Percentiles rank a stretch among this genome's conserved stretches.
Conservation (phyloP, 2,888 invertebrate genomes). For the Protophormia terraenovae region DNA sequence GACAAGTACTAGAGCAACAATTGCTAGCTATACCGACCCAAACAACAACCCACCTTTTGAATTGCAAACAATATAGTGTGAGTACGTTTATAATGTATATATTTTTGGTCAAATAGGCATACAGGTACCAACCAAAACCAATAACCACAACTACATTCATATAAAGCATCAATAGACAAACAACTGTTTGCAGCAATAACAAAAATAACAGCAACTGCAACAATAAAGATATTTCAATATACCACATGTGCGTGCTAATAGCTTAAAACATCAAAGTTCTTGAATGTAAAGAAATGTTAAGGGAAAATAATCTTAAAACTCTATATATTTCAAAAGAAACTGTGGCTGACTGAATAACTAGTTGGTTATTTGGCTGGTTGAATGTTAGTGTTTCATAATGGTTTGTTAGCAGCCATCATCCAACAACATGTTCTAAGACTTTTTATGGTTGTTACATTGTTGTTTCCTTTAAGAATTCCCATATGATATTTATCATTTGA, state of each 20-base stretch:
- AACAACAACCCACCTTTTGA: not conserved
- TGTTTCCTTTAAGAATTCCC: constrained; percentile 63
- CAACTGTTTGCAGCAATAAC: constrained; percentile 55
- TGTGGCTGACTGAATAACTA: constrained; percentile 2
- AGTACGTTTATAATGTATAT: not conserved
- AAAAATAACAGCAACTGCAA: constrained; percentile 26
- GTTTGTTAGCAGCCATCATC: constrained; percentile 16
- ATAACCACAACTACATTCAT: constrained; percentile 12
- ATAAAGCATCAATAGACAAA: constrained; percentile 44
- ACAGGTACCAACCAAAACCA: constrained; percentile 29
- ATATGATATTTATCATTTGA: constrained; percentile 67
- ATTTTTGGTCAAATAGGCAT: not conserved
- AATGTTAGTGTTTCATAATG: too few species aligned
- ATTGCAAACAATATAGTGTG: too few species aligned
- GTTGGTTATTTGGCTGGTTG: too few species aligned
- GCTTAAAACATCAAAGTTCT: constrained; percentile 62
- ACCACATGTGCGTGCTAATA: constrained; percentile 70
- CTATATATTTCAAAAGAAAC: constrained; percentile 1
- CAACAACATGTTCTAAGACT: constrained; percentile 48
- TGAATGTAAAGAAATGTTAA: constrained; percentile 2
- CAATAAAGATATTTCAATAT: constrained; percentile 64
- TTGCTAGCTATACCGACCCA: not conserved
- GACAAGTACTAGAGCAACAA: constrained; percentile 50
- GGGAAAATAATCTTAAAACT: not conserved
- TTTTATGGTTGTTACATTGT: constrained; percentile 57